Base-by-base conservation (phyloP, 2,797 vertebrate genomes). In the Cossypha niveicapilla region DNA sequence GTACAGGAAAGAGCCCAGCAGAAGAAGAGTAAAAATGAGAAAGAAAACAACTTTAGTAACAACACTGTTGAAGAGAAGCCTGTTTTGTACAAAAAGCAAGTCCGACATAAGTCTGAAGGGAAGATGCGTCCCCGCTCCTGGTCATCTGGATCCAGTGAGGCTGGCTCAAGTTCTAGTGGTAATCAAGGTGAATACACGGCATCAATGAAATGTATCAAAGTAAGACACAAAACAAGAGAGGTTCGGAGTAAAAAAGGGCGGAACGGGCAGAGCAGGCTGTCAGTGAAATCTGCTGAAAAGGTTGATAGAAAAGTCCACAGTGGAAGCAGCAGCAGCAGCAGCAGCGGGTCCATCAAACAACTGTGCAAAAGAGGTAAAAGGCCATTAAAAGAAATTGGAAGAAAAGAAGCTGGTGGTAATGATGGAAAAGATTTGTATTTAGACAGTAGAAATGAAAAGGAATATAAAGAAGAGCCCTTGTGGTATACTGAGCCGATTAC, bases 401-500 rank as follows among this genome's bases (percentile, higher is more conserved):
- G 97, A 84, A 99, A 98, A 97, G 99, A 99, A 96, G 88, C 97
- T 66, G 98, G 98, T 18, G 97, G 97, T 97, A 92, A 97, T 3
- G 98, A 98, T 76, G 97, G 96, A 27, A 98, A 98, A 95, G 98
- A 99, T 96, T 96, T 97, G n/a, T 97, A 96, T 91, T 95, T 96
- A 71, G 98, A 98, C 96, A 97, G 96, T 91, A 98, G 98, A 90
- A 98, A 98, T n/a, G 98, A 98, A 91, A 98, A 97, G n/a, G 99
- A 99, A 68, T 99, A 99, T 74, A 99, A 98, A 97, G 99, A 99
- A 97, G 99, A 99, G 95, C 99, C 99, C 11, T 98, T 99, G 96
- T 99, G 99, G 99, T 99, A 99, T 97, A 99, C 99, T 1, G 99
- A 99, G 96, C 99, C 99, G 9, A 99, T 99, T 57, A 98, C 99